Evolutionary conservation across 2,113 vertebrate genomes (phyloP), one percentile per base, ranked within the genome.

Genomic region (Kryptolebias marmoratus): DNA sequence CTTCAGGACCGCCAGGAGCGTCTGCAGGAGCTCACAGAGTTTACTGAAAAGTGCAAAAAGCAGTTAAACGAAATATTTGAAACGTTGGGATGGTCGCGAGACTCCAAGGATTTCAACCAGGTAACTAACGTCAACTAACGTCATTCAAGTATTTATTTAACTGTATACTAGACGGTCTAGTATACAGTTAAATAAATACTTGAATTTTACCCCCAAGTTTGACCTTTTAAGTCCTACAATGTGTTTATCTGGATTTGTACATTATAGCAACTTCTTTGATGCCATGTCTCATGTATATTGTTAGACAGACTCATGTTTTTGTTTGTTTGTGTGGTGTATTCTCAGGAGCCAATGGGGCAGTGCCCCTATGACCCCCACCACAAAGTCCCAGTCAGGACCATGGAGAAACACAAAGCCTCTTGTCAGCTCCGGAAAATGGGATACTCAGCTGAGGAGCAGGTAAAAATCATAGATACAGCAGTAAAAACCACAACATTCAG

Each of bases 381-480:
- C 90, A 93, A 83, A 12, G 94, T 98, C 44, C 95, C 95, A 0
- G 83, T 75, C 5, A 86, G 93, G 1, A 95, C 93, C 73, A 88
- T 98, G 90, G 94, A 95, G 72, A 95, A 86, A 77, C 97, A 99
- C 80, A 86, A 93, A 62, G 75, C 85, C 3, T 92, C 92, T 2
- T 99, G 97, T 73, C 88, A 87, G 52, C 92, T 96, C 53, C 88
- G 85, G 12, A 93, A 87, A 73, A 91, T 96, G 91, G 95, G 94
- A 32, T 99, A 98, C 81, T 91, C 94, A 0, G 87, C 91, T 5
- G 93, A 96, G 73, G 97, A 99, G 65, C 92, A 96, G 96, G 96
- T 95, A 57, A 36, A 1, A 28, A 15, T 30, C 5, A 4, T 30
- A 11, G 3, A 31, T 14, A 2, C 1, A 10, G 1, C 5, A 32